Conservation (phyloP, 2,113 vertebrate genomes). For the Rhagologus leucostigma region DNA sequence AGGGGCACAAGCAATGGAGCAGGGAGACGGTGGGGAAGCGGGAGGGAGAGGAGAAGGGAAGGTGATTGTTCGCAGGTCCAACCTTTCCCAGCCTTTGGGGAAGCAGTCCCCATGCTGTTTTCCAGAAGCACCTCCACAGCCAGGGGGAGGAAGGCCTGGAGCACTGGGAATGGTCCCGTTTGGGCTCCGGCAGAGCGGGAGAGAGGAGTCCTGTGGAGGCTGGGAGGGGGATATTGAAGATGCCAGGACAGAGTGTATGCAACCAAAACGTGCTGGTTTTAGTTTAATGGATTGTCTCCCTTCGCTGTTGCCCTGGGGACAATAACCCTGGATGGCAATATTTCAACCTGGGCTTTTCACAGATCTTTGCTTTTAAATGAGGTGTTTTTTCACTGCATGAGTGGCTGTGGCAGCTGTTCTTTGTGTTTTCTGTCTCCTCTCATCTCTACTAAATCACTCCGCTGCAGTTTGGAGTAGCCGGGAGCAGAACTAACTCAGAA, state of each 20-base stretch:
- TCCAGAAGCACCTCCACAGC: not conserved
- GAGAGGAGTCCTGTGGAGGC: constrained; percentile 22
- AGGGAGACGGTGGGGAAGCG: not conserved
- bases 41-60: not conserved
- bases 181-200: not conserved
- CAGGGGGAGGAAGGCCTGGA: not conserved
- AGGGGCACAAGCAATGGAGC: not conserved
- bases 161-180: not conserved
- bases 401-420: constrained; percentile 74
- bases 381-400: constrained; percentile 75
- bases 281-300: constrained; percentile 77
- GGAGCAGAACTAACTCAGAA: constrained; percentile 54
- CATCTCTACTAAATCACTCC: constrained; percentile 70
- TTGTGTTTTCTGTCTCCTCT: constrained; percentile 72
- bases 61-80: not conserved
- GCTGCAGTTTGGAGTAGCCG: constrained; percentile 63
- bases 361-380: constrained; percentile 70
- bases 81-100: not conserved
- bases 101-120: not conserved
- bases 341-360: constrained; percentile 71
- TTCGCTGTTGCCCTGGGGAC: constrained; percentile 63
- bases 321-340: constrained; percentile 68
- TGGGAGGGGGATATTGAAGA: not conserved
- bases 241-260: not conserved
- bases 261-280: constrained; percentile 67